Conservation (phyloP, 2,888 invertebrate genomes). For the Cantharis rufa region DNA sequence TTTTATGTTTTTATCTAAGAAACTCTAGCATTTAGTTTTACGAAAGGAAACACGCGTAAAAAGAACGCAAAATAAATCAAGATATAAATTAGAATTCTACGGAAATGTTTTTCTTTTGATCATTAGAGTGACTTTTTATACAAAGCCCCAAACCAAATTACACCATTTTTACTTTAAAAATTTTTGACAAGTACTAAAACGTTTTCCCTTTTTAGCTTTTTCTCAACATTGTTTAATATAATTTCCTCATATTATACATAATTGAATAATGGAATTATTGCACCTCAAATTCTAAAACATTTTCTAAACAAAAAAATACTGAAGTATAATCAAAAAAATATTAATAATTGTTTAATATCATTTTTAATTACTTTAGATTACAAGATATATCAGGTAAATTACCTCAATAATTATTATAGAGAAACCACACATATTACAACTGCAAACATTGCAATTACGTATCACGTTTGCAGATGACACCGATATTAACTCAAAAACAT, state of each 20-base stretch:
- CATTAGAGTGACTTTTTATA: neutral
- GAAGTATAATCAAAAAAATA: too few relatives aligned
- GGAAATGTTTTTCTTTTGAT: conserved; percentile 2
- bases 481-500: neutral
- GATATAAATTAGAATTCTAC: conserved; percentile 9
- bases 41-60: neutral
- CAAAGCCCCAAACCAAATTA: neutral
- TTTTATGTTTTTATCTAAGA: conserved; percentile 3
- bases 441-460: neutral
- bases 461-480: neutral
- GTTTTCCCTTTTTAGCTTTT: neutral
- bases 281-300: too few relatives aligned
- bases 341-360: neutral
- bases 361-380: too few relatives aligned
- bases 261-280: neutral
- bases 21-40: neutral
- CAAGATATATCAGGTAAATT: too few relatives aligned
- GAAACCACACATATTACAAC: neutral
- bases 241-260: neutral
- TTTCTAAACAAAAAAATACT: too few relatives aligned
- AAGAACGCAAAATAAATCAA: conserved; percentile 2
- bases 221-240: neutral
- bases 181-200: neutral
- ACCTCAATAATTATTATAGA: neutral
- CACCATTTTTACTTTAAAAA: neutral